Evolutionary conservation across 2,113 vertebrate genomes (phyloP), one percentile per base, ranked within the genome.

Genomic region (Scomber scombrus): DNA sequence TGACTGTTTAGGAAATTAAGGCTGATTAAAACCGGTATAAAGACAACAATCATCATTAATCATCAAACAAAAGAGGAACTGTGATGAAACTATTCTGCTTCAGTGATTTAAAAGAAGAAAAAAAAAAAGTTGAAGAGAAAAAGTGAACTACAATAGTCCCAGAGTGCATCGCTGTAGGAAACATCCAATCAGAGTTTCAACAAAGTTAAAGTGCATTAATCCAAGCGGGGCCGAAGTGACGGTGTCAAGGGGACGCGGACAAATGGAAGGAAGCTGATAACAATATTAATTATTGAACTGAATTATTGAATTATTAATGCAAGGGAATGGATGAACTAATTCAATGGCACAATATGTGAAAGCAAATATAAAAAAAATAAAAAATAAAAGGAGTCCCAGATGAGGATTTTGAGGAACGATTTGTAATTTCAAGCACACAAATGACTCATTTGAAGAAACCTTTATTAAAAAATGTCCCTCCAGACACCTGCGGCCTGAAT

Each of bases 271-370:
- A 15, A 49, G 70, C 78, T 81, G 91, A 92, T 92, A 92, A 92
- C 81, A 66, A 71, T 88, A 85, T 83, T 92, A 92, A 90, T 92
- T 89, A 88, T 89, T 88, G 73, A 86, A 86, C 70, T 54, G 69
- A 90, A 92, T 89, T 76, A 77, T 86, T 90, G 78, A 90, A 92
- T 89, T 86, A 89, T 88, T 88, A 85, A 87, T 81, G 79, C 2
- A 31, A 49, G 31, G 21, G 60, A 91, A 88, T 78, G 78, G 86
- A 88, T 75, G 58, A 72, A 71, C 78, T 11, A 55, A 81, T 84
- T 79, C 55, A 77, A 79, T 58, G 55, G 63, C 18, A 34, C 71
- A 52, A 75, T 81, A 78, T 75, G 43, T 78, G 54, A 75, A 88
- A 78, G 86, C 58, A 54, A 78, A n/a, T 18, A 57, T 15, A 54